Evolutionary conservation across 1,140 invertebrate species (phyloP), one percentile per base, ranked within the genome.

Genomic region (Drosophila nikananu): DNA sequence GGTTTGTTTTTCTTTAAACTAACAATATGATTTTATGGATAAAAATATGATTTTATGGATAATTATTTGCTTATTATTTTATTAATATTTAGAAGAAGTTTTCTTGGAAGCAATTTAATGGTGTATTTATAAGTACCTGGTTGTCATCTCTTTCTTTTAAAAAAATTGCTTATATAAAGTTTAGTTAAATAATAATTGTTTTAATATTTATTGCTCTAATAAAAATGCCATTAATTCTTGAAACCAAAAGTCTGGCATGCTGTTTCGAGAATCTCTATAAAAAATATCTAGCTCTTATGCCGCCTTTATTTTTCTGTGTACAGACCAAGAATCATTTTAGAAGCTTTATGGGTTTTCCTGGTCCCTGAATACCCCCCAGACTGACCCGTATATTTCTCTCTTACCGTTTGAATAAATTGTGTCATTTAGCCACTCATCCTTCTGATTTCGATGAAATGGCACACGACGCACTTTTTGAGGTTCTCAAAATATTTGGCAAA

Each of bases 401-500:
- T 86, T 87, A 86, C 83, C 84, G 57, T 54, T 73, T 60, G 54
- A 67, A 77, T 80, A 68, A 59, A 66, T 52, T 39, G 54, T 39
- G 60, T 62, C 60, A 67, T 67, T 62, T 75, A 73, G 49, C 25
- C 42, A 65, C 72, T 76, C 61, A 76, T 75, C 27, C 23, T 42
- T 37, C 58, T 37, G 39, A 27, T 41, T 35, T 9, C 46, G 37
- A 67, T 48, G 59, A 86, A 79, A 76, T 79, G 63, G 51, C 83
- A 71, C 70, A 73, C 37, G 35, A 86, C 77, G 72, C 82, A 86
- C 82, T 78, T 78, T 87, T 86, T 66, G 67, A 67, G 84, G 84
- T 89, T 84, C 63, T 84, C 81, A 68, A 89, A 87, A 89, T 89
- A 87, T 89, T 89, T 89, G 80, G 84, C 84, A 76, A 75, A 42